Percentiles rank a stretch among this genome's conserved stretches.
These are phyloP conservation scores for Suricata suricatta DNA, from an alignment of 2,113 vertebrate species.

Conservation along the genomic window DNA sequence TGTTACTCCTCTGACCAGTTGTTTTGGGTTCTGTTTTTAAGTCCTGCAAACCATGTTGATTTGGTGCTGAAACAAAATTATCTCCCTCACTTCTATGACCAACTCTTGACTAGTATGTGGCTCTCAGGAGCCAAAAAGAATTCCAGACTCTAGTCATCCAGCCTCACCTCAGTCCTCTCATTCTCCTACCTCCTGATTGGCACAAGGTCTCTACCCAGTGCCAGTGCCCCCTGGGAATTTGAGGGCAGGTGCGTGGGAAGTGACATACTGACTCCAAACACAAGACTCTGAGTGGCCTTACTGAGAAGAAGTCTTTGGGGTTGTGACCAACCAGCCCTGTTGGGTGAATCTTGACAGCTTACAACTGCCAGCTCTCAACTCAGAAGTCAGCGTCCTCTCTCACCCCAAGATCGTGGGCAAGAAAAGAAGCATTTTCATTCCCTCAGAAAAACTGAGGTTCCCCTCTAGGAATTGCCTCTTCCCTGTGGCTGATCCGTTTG, in stretches of 20 bases:
- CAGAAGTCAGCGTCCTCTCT: no score
- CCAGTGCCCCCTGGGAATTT: not conserved
- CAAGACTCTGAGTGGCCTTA: not conserved
- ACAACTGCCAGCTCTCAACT: not conserved
- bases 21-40: not conserved
- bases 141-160: not conserved
- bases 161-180: not conserved
- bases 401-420: not conserved
- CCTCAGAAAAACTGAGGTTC: not conserved
- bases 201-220: not conserved
- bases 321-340: not conserved
- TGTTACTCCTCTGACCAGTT: not conserved
- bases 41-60: not conserved
- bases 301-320: not conserved
- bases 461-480: not conserved
- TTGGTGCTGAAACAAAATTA: conserved; percentile 55
- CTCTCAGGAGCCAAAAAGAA: not conserved
- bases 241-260: not conserved
- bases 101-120: not conserved
- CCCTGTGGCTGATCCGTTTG: not conserved
- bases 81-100: not conserved
- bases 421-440: not conserved
- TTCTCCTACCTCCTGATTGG: not conserved
- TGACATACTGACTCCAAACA: not conserved
- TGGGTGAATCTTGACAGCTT: not conserved